These are phyloP conservation scores for Palythoa caribaeorum DNA, from an alignment of 92 coral and sea anemone genomes.

Conservation along the genomic window DNA sequence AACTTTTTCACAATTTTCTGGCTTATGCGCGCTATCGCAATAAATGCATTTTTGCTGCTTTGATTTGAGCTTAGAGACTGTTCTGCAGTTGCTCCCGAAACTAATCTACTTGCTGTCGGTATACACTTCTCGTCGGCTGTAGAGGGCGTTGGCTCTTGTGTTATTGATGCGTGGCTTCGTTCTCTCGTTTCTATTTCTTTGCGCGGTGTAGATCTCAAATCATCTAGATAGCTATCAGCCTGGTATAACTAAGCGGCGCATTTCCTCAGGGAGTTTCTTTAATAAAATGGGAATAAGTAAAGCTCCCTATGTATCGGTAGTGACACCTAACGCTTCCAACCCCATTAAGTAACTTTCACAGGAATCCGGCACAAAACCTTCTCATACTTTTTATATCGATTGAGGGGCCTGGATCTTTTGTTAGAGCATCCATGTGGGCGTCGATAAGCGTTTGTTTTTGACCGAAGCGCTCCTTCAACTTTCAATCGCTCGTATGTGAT, in stretches of 20 bases:
- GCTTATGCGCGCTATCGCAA: background rate
- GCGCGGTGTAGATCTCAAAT: background rate
- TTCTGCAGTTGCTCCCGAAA: background rate
- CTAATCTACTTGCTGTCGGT: background rate
- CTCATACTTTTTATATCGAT: background rate
- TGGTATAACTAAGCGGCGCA: background rate
- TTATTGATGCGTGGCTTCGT: background rate
- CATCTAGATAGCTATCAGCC: background rate
- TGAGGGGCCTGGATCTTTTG: background rate
- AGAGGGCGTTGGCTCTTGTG: background rate
- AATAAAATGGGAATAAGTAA: background rate
- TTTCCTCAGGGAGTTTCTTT: constrained; percentile 7
- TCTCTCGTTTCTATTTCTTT: constrained; percentile 9
- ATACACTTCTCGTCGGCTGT: background rate
- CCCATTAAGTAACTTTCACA: background rate
- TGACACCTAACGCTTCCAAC: background rate
- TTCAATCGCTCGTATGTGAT: background rate
- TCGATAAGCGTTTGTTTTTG: background rate
- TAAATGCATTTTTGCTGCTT: constrained; percentile 5
- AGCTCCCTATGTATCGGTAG: background rate
- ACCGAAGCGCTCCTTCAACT: background rate
- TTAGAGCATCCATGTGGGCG: background rate
- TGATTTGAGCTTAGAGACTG: background rate
- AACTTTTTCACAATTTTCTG: constrained; percentile 5
- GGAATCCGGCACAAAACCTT: background rate